Evolutionary conservation across 1,140 invertebrate genomes (phyloP), one percentile per base, ranked within the genome.

Genomic region (Odontomachus brunneus): DNA sequence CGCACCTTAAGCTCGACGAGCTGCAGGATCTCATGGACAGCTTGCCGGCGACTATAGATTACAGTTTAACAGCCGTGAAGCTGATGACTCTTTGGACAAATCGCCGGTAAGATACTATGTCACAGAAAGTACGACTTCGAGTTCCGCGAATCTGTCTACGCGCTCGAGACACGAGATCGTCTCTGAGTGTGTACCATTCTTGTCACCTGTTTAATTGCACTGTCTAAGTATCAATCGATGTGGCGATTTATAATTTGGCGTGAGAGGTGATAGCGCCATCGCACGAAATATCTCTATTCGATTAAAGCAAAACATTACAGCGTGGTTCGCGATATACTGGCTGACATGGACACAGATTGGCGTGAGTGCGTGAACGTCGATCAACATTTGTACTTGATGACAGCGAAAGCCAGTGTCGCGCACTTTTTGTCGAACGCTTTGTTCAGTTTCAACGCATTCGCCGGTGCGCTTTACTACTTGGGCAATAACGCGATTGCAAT

Each of bases 11-110:
- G 12, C 15, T 62, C 3, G 44, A n/a, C 17, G 62, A 78, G 5
- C 1, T 82, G 7, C 24, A 44, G 7, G 49, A 82, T 51, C 80
- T 82, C 17, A 48, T 82, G 11, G 80, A 75, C n/a, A 4, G 71
- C 3, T 11, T 82, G 12, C 12, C 29, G n/a, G 33, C 17, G 12
- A 12, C 55, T 26, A 9, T 82, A 53, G 19, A 60, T n/a, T 62
- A 74, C 3, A 74, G 15, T 33, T 60, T 82, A 73, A 29, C 3
- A n/a, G 55, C 3, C 17, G n/a, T 82, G 5, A 82, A 82, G 63
- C 2, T 82, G 12, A 5, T 14, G 22, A 75, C 5, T 38, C 29
- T 82, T 38, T 74, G 69, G 57, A 19, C 44, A 12, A 14, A 74
- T 44, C 80, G 49, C 14, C 57, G 59, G 80, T 82, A 82, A 78